Percentiles rank a stretch among this genome's conserved stretches.
Conservation (phyloP, 2,113 vertebrate genomes). For the Gymnobelideus leadbeateri region DNA sequence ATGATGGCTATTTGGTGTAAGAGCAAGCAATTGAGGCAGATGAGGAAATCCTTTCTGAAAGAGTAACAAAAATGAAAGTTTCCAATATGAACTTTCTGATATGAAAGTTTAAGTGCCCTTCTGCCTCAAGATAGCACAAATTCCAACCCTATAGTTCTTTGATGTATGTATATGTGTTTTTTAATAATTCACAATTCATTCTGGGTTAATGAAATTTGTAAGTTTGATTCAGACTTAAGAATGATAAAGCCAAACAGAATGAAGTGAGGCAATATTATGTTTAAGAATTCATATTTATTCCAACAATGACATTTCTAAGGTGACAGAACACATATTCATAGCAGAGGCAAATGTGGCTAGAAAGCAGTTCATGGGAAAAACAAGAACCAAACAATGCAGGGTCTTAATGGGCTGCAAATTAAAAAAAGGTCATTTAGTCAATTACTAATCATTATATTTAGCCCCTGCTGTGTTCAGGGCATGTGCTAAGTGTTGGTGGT, state of each 20-base stretch:
- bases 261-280: not conserved
- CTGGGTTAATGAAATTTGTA: not conserved
- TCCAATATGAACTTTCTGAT: not conserved
- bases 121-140: not conserved
- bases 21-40: not conserved
- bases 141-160: not conserved
- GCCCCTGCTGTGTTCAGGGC: not conserved
- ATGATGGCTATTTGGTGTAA: not conserved
- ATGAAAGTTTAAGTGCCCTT: not conserved
- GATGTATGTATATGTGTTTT: not conserved
- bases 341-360: not conserved
- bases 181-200: not conserved
- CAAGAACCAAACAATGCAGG: not conserved
- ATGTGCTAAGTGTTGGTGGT: not conserved
- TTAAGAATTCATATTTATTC: not conserved
- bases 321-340: too few species aligned
- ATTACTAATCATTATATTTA: not conserved
- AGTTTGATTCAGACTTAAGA: not conserved
- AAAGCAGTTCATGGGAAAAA: not conserved
- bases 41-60: not conserved
- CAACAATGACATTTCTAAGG: not conserved
- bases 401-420: not conserved
- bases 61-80: not conserved
- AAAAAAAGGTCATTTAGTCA: not conserved
- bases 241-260: not conserved